These are phyloP conservation scores for Drosophila santomea DNA, from an alignment of 1,140 invertebrate species.

Conservation along the genomic window DNA sequence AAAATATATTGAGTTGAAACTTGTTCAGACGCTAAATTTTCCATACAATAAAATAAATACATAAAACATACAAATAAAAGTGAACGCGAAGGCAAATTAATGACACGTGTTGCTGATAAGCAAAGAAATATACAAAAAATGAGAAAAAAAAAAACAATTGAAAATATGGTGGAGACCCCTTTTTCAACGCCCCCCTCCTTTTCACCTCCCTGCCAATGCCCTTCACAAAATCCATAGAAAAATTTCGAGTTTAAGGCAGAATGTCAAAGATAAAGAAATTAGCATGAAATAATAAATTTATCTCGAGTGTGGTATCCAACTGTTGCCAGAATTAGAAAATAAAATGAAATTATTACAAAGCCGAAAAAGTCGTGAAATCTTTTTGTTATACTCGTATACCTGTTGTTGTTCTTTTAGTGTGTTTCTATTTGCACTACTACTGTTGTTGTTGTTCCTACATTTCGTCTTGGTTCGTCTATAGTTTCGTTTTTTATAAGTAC, in stretches of 20 bases:
- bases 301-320: constrained; percentile 29
- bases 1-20: constrained; percentile 9
- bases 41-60: constrained; percentile 26
- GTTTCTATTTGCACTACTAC: background rate
- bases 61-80: constrained; percentile 20
- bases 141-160: constrained; percentile 3
- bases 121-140: constrained; percentile 15
- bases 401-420: constrained; percentile 5
- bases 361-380: constrained; percentile 18
- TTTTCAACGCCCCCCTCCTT: background rate
- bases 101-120: constrained; percentile 33
- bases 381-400: constrained; percentile 4
- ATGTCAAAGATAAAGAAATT: constrained; percentile 58
- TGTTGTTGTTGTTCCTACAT: background rate
- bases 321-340: constrained; percentile 18
- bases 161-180: constrained; percentile 2
- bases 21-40: constrained; percentile 10
- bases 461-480: constrained; percentile 4
- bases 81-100: constrained; percentile 20
- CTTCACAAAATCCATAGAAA: constrained; percentile 6
- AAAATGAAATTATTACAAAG: constrained; percentile 42
- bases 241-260: constrained; percentile 12
- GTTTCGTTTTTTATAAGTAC: constrained; percentile 36
- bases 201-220: constrained; percentile 1
- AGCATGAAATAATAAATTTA: constrained; percentile 60